phyloP scores from a whole-genome alignment of 2,113 vertebrate genomes.

The Gymnobelideus leadbeateri region DNA sequence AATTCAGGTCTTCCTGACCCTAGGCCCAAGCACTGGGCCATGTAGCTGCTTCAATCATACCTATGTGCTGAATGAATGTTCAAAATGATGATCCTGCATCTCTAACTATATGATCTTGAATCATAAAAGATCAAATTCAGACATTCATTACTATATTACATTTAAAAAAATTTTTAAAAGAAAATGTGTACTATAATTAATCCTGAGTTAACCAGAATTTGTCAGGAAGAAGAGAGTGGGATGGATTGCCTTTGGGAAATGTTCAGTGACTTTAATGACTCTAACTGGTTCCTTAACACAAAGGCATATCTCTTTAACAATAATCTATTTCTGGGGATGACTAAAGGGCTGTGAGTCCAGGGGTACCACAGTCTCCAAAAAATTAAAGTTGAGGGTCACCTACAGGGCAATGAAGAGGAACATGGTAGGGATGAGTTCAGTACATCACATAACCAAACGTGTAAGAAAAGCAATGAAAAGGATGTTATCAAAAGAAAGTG shows the following conservation, averaged over 20 bases:
- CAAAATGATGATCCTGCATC: neutral
- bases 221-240: neutral
- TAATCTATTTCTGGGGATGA: neutral
- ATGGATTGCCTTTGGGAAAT: neutral
- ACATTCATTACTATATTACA: neutral
- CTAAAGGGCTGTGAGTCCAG: neutral
- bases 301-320: neutral
- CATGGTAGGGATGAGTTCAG: neutral
- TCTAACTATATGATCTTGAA: neutral
- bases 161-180: neutral
- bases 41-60: neutral
- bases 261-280: neutral
- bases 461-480: neutral
- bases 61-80: neutral
- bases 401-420: neutral
- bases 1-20: neutral
- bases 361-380: neutral
- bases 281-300: neutral
- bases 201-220: neutral
- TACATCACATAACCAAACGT: neutral
- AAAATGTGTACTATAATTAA: neutral
- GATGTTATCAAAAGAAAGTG: neutral
- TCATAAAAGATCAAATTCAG: neutral
- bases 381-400: neutral
- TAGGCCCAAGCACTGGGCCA: too few species aligned